A percentile compares a stretch with the other conserved stretches of the same genome.
These are phyloP conservation scores for Pelusios castaneus DNA, from an alignment of 2,113 vertebrate species.

Conservation along the genomic window DNA sequence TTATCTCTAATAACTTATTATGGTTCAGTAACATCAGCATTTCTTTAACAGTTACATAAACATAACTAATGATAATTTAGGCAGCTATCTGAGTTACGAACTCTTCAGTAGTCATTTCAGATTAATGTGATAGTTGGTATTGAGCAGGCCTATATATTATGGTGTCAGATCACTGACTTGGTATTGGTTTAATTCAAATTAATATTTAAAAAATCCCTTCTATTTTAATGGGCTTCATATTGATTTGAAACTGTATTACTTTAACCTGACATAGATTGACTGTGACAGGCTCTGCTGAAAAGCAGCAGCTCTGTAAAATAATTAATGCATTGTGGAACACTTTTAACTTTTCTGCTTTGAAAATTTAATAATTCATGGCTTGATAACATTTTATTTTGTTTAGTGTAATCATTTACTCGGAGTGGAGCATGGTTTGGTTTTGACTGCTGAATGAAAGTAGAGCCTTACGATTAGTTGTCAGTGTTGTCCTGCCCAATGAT, in stretches of 20 bases:
- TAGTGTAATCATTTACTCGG: constrained; percentile 10
- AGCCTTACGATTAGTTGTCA: neutral
- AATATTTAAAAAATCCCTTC: neutral
- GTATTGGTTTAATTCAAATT: constrained; percentile 24
- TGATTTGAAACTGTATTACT: neutral
- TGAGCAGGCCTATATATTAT: neutral
- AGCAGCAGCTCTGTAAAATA: neutral
- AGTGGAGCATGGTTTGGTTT: neutral
- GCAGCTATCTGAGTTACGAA: neutral
- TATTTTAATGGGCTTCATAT: neutral
- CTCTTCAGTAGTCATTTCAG: neutral
- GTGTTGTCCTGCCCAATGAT: neutral
- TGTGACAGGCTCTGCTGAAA: neutral
- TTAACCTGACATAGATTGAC: neutral
- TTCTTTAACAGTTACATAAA: constrained; percentile 7
- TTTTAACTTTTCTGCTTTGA: neutral
- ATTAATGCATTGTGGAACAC: neutral
- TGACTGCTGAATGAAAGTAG: neutral
- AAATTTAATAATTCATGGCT: neutral
- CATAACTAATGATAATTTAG: neutral
- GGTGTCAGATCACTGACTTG: neutral
- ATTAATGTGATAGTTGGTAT: neutral
- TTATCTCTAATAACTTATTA: neutral
- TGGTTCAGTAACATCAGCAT: neutral
- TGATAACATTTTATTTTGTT: constrained; percentile 35